Percentiles rank a stretch among this genome's conserved stretches.
Evolutionary conservation across 2,888 invertebrate species (phyloP).

Genomic region (Aquatica leii): DNA sequence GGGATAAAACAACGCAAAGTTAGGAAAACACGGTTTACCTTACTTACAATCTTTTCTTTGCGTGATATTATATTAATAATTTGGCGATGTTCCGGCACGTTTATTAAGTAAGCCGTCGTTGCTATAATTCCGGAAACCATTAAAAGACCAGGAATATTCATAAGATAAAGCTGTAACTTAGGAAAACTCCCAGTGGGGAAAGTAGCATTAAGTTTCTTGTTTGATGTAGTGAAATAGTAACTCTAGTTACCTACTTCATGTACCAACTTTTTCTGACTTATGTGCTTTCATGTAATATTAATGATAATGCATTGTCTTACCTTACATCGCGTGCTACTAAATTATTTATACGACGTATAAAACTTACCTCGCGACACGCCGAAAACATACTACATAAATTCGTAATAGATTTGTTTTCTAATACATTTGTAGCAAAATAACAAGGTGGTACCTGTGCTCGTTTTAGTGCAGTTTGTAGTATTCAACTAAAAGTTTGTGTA

Average conservation of each 20-base stretch:
- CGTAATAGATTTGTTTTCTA: too few species aligned
- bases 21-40: too few species aligned
- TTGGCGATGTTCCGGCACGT: conserved; percentile 26
- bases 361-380: too few species aligned
- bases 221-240: conserved; percentile 17
- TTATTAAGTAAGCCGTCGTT: conserved; percentile 25
- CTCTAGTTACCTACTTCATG: neutral
- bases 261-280: neutral
- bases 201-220: conserved; percentile 17
- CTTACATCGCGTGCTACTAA: neutral
- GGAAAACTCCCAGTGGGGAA: conserved; percentile 16
- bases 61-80: conserved; percentile 30
- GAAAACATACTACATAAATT: too few species aligned
- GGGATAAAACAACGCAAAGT: too few species aligned
- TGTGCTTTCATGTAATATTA: neutral
- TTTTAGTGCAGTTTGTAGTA: too few species aligned
- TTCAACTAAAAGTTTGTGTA: conserved; percentile 10
- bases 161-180: conserved; percentile 6
- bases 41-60: too few species aligned
- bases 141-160: conserved; percentile 32
- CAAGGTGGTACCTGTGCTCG: too few species aligned
- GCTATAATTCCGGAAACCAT: conserved; percentile 32
- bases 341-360: neutral
- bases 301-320: neutral
- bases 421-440: too few species aligned